These are phyloP conservation scores for Pipistrellus pygmaeus DNA, from an alignment of 2,797 vertebrate genomes.

Conservation along the genomic window DNA sequence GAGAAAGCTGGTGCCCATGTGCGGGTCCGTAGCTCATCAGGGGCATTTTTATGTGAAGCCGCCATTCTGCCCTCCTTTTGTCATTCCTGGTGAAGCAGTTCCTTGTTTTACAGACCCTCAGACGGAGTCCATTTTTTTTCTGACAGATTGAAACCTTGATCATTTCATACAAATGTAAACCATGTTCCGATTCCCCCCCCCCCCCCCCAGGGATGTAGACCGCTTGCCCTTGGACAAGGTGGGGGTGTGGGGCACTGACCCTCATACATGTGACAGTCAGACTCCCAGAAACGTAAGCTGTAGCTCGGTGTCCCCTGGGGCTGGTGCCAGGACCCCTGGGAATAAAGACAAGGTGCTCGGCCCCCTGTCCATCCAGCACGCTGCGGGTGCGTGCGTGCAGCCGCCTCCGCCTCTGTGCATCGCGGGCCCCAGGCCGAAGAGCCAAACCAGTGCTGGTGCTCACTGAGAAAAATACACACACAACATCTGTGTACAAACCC, in stretches of 20 bases:
- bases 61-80: neutral
- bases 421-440: neutral
- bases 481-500: too few species aligned
- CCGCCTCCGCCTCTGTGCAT: neutral
- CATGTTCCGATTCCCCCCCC: neutral
- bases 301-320: neutral
- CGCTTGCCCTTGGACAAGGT: neutral
- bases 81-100: neutral
- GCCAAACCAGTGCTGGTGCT: neutral
- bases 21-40: neutral
- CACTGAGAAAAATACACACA: neutral
- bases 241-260: too few species aligned
- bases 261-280: neutral
- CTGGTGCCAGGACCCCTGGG: neutral
- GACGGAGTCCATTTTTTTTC: neutral
- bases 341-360: neutral
- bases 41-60: neutral
- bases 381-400: accelerated
- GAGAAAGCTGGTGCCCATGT: neutral
- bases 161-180: neutral
- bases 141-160: neutral
- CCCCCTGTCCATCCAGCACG: neutral
- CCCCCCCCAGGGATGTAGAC: neutral
- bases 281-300: neutral
- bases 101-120: neutral